Percentiles rank a stretch among this genome's conserved stretches.
phyloP scores from a whole-genome alignment of 2,113 vertebrate genomes.

The Odobenus rosmarus region DNA sequence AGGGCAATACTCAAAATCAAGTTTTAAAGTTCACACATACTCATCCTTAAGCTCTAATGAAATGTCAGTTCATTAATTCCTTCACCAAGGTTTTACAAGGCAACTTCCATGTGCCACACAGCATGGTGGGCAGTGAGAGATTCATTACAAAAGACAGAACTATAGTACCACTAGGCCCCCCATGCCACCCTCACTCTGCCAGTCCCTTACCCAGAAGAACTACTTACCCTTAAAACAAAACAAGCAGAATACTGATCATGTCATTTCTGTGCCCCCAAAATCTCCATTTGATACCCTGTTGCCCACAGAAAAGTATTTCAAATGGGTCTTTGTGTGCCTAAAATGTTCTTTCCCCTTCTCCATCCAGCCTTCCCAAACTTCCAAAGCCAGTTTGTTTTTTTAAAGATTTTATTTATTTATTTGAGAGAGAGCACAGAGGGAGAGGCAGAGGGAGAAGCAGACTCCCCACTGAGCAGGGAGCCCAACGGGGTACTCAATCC shows the following conservation, averaged over 20 bases:
- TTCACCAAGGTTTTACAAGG: not conserved
- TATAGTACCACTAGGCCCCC: not conserved
- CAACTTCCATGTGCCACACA: not conserved
- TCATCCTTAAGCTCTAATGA: not conserved
- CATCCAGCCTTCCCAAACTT: not conserved
- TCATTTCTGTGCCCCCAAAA: not conserved
- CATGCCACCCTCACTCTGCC: not conserved
- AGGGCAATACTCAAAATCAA: not conserved
- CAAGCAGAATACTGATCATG: not conserved
- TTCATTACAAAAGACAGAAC: not conserved
- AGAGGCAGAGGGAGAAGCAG: too few relatives aligned
- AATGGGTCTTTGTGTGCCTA: not conserved
- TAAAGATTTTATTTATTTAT: too few relatives aligned
- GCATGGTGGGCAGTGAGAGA: not conserved
- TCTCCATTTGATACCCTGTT: not conserved
- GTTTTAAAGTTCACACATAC: not conserved
- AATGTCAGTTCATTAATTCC: not conserved
- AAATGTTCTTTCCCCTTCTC: not conserved
- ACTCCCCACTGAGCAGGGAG: too few relatives aligned
- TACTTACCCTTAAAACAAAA: not conserved
- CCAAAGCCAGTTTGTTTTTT: not conserved
- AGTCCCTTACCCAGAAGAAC: not conserved
- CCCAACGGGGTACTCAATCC: rapidly evolving
- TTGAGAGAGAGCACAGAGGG: too few relatives aligned
- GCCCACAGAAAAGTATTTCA: not conserved